Conservation (phyloP, 2,113 vertebrate species). For the Notothenia coriiceps region DNA sequence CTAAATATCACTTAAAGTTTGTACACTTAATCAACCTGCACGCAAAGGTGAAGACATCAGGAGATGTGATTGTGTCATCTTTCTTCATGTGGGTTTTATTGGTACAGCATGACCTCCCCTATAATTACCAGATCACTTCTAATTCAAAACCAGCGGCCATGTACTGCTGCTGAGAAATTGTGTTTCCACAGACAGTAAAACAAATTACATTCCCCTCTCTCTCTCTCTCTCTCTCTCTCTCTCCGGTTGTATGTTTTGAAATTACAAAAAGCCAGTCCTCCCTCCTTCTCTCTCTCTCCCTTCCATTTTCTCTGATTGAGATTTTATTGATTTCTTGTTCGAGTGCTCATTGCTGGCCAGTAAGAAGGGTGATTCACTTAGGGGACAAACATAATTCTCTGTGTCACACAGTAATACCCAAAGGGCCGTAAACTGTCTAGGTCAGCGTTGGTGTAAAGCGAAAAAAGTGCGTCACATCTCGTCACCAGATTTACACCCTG, state of each 20-base stretch:
- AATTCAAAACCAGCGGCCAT: conserved; percentile 28
- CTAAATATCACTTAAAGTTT: too few relatives aligned
- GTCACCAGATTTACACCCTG: conserved; percentile 60
- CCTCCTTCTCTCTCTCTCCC: neutral
- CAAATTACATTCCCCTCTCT: conserved; percentile 51
- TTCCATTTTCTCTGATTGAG: conserved; percentile 71
- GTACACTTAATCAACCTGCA: too few relatives aligned
- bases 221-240: conserved; percentile 15
- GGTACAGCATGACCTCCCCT: conserved; percentile 8
- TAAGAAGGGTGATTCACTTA: conserved; percentile 75
- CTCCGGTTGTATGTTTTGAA: conserved; percentile 52
- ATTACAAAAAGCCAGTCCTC: conserved; percentile 37
- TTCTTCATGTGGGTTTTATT: conserved; percentile 16
- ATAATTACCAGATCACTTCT: conserved; percentile 49
- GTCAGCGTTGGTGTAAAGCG: conserved; percentile 53
- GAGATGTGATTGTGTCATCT: neutral
- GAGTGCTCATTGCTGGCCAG: conserved; percentile 72
- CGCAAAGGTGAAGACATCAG: neutral
- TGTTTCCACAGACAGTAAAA: conserved; percentile 34
- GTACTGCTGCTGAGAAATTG: conserved; percentile 34
- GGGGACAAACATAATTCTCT: conserved; percentile 70
- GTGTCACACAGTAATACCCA: conserved; percentile 63
- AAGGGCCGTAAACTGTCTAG: conserved; percentile 70
- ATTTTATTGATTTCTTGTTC: conserved; percentile 80
- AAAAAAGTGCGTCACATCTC: conserved; percentile 59